A percentile compares a stretch with the other conserved stretches of the same genome.
These are phyloP conservation scores for Epistrophe grossulariae DNA, from an alignment of 2,888 invertebrate species.

Conservation along the genomic window DNA sequence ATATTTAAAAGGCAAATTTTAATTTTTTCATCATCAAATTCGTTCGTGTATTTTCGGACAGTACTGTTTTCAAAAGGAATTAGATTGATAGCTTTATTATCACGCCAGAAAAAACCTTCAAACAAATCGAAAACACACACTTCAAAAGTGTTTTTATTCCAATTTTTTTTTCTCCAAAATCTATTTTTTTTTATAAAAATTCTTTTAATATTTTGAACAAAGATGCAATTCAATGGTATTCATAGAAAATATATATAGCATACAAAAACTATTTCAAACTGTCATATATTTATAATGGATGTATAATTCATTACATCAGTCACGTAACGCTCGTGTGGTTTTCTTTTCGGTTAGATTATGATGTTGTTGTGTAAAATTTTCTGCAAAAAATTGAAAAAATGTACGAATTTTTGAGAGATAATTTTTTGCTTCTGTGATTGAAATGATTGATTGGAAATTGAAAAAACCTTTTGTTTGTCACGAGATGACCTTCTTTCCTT, in stretches of 20 bases:
- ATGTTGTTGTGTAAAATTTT: slow-evolving; percentile 38
- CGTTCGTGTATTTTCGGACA: no score
- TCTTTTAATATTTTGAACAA: slow-evolving; percentile 16
- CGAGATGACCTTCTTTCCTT: slow-evolving; percentile 8
- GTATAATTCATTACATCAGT: slow-evolving; percentile 61
- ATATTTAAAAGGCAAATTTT: no score
- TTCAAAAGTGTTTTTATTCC: slow-evolving; percentile 15
- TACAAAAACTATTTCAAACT: slow-evolving; percentile 45
- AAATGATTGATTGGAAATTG: slow-evolving; percentile 72
- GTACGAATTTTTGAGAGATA: slow-evolving; percentile 74
- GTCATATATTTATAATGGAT: slow-evolving; percentile 73
- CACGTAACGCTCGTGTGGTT: slow-evolving; percentile 79
- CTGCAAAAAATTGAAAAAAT: slow-evolving; percentile 67
- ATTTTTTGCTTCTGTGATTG: slow-evolving; percentile 72
- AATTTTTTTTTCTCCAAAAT: neutral
- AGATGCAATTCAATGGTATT: slow-evolving; percentile 29
- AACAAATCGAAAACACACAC: slow-evolving; percentile 54
- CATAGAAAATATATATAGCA: neutral
- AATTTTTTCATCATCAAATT: no score
- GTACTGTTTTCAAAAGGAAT: no score
- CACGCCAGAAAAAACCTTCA: slow-evolving; percentile 69
- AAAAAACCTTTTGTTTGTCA: slow-evolving; percentile 43
- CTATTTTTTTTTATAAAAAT: neutral
- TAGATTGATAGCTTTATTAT: slow-evolving; percentile 60
- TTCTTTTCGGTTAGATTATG: slow-evolving; percentile 39